phyloP scores from a whole-genome alignment of 2,888 invertebrate genomes.

The Chymomyza caudatula region DNA sequence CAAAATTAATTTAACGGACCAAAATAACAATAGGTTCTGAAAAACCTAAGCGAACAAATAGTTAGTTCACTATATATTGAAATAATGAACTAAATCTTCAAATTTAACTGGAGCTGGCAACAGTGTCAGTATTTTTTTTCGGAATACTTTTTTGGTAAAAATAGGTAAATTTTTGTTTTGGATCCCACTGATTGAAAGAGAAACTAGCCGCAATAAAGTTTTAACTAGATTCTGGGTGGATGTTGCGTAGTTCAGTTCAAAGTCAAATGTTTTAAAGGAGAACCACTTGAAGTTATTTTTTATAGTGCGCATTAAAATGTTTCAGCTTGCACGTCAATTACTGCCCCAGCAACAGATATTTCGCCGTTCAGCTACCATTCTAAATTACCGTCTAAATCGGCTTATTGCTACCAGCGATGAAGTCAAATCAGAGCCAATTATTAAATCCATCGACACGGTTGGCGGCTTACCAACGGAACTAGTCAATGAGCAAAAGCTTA shows the following conservation, averaged over 20 bases:
- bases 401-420: constrained; percentile 72
- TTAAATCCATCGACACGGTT: constrained; percentile 66
- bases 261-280: neutral
- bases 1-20: no score
- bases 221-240: neutral
- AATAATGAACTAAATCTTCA: no score
- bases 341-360: constrained; percentile 45
- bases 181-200: neutral
- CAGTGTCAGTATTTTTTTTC: neutral
- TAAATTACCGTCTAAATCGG: constrained; percentile 26
- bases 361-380: constrained; percentile 6
- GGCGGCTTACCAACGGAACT: constrained; percentile 69
- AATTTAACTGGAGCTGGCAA: no score
- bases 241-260: neutral
- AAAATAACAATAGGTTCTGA: no score
- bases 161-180: neutral
- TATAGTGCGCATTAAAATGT: constrained; percentile 46
- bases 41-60: no score
- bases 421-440: constrained; percentile 64
- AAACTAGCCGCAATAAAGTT: neutral
- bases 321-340: constrained; percentile 61
- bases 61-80: no score
- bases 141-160: neutral
- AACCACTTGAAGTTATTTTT: neutral
- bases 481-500: constrained; percentile 70